These are phyloP conservation scores for Hydractinia symbiolongicarpus DNA, from an alignment of 30 jellyfish, hydroid and myxozoan genomes.

Conservation along the genomic window DNA sequence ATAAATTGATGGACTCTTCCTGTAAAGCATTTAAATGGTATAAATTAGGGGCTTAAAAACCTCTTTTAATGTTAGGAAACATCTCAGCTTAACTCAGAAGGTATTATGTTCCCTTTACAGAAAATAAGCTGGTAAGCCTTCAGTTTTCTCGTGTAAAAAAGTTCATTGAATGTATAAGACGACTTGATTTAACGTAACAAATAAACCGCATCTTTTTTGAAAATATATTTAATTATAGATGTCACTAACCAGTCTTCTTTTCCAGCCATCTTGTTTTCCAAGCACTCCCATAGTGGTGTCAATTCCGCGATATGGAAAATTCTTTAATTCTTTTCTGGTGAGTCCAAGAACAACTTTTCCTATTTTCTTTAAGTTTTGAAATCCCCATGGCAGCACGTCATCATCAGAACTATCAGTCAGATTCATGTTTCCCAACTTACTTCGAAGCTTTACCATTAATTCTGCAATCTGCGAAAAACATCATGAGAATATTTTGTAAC, in stretches of 20 bases:
- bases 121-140: no score
- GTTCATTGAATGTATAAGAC: no score
- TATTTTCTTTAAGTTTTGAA: constrained; percentile 42
- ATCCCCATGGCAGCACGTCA: constrained; percentile 79
- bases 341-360: constrained; percentile 69
- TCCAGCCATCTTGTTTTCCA: constrained; percentile 81
- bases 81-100: no score
- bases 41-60: no score
- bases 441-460: constrained; percentile 56
- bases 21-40: no score
- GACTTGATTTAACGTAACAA: no score
- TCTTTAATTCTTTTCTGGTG: constrained; percentile 51
- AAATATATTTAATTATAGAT: not conserved
- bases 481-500: no score
- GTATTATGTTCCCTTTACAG: no score
- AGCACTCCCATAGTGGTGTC: constrained; percentile 60
- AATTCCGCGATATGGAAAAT: constrained; percentile 65
- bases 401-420: constrained; percentile 38
- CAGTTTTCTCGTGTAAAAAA: no score
- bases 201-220: no score
- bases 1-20: no score
- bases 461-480: constrained; percentile 48
- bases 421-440: constrained; percentile 53
- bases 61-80: no score
- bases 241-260: constrained; percentile 72